phyloP scores from a whole-genome alignment of 2,888 invertebrate genomes.

The Acrobasis suavella region DNA sequence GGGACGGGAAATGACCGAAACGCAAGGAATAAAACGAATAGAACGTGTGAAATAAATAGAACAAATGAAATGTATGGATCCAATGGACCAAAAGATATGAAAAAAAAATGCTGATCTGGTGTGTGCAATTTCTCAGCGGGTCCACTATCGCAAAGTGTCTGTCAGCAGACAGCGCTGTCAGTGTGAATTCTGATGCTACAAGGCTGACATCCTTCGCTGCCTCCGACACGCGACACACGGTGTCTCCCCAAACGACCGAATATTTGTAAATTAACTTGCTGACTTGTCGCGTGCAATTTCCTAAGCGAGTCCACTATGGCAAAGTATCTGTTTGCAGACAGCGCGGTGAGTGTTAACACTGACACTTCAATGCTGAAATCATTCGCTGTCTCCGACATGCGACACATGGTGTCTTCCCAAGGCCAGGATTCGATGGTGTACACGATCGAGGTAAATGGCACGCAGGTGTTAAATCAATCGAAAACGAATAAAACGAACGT shows the following conservation, averaged over 20 bases:
- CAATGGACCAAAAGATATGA: background rate
- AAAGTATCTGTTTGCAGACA: constrained; percentile 94
- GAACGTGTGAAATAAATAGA: no score
- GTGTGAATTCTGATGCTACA: constrained; percentile 95
- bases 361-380: constrained; percentile 96
- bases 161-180: constrained; percentile 94
- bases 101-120: constrained; percentile 79
- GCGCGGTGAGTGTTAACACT: constrained; percentile 94
- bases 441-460: constrained; percentile 92
- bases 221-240: constrained; percentile 91
- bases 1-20: no score
- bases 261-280: constrained; percentile 39
- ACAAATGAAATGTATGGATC: no score
- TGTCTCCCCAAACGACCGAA: constrained; percentile 92
- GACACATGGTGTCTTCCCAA: constrained; percentile 91
- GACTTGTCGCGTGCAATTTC: constrained; percentile 88
- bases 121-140: constrained; percentile 91
- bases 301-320: constrained; percentile 95
- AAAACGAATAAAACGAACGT: no score
- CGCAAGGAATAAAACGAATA: background rate
- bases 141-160: constrained; percentile 96
- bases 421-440: constrained; percentile 95
- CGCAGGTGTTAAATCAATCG: constrained; percentile 84
- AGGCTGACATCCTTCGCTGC: constrained; percentile 94
- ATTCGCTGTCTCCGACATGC: constrained; percentile 91